A percentile compares a stretch with the other conserved stretches of the same genome.
phyloP scores from a whole-genome alignment of 2,113 vertebrate genomes.

The Camelus bactrianus region DNA sequence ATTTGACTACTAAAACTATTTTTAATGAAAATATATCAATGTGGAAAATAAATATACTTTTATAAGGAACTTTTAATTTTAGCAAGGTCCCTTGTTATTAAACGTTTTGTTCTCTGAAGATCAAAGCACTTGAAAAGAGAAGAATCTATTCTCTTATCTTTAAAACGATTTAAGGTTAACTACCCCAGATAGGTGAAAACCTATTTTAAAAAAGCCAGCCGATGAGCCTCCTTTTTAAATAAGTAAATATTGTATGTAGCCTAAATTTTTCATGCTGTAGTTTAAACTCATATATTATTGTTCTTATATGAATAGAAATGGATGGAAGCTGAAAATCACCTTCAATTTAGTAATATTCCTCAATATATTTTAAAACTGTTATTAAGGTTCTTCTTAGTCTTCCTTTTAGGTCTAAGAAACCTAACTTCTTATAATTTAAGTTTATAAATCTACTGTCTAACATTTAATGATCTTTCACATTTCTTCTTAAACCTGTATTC shows the following conservation, averaged over 20 bases:
- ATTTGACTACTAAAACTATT: background rate
- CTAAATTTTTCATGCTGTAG: background rate
- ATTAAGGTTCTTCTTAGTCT: background rate
- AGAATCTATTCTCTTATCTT: background rate
- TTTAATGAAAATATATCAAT: background rate
- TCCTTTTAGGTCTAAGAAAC: background rate
- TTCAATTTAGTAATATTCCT: background rate
- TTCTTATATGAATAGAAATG: conserved; percentile 10
- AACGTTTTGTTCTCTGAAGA: background rate
- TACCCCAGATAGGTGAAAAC: background rate
- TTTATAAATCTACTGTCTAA: background rate
- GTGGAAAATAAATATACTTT: background rate
- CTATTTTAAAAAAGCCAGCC: background rate
- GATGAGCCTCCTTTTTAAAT: background rate
- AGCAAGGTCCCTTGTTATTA: background rate
- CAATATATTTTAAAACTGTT: background rate
- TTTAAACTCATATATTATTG: background rate
- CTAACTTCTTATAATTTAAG: background rate
- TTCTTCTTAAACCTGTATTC: background rate
- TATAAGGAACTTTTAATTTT: background rate
- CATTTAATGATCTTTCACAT: background rate
- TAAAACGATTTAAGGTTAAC: conserved; percentile 38
- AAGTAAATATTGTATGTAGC: background rate
- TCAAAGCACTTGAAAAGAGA: background rate
- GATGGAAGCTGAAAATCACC: background rate